These are phyloP conservation scores for Egretta garzetta DNA, from an alignment of 2,113 vertebrate genomes.

Conservation along the genomic window DNA sequence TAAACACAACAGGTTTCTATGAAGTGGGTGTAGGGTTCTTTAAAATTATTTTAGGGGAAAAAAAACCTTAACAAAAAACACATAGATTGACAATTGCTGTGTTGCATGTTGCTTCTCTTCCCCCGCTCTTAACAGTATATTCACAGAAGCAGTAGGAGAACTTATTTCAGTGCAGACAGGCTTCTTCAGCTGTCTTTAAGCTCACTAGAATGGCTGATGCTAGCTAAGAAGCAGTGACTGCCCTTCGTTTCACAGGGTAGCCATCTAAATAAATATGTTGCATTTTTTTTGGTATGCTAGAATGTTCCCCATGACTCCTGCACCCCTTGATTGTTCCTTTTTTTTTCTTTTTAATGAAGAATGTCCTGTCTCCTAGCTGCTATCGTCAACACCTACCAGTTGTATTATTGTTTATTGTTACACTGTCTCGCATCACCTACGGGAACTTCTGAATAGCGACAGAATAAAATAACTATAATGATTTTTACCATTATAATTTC, in stretches of 20 bases:
- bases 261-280: not conserved
- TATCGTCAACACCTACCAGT: not conserved
- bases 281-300: not conserved
- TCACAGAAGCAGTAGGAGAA: not conserved
- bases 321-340: not conserved
- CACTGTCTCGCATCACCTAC: not conserved
- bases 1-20: not conserved
- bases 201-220: not conserved
- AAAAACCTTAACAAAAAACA: not conserved
- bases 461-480: not conserved
- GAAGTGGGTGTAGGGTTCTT: not conserved
- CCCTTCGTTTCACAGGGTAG: not conserved
- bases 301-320: not conserved
- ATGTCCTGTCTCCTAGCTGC: not conserved
- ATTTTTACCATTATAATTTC: not conserved
- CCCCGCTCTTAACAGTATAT: not conserved
- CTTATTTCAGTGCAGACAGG: not conserved
- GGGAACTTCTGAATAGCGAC: not conserved
- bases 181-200: not conserved
- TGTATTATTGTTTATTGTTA: not conserved
- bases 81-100: not conserved
- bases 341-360: not conserved
- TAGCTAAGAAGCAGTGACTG: not conserved
- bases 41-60: not conserved
- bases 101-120: not conserved